These are phyloP conservation scores for Chelidonichthys spinosus DNA, from an alignment of 2,797 vertebrate species.

Conservation along the genomic window DNA sequence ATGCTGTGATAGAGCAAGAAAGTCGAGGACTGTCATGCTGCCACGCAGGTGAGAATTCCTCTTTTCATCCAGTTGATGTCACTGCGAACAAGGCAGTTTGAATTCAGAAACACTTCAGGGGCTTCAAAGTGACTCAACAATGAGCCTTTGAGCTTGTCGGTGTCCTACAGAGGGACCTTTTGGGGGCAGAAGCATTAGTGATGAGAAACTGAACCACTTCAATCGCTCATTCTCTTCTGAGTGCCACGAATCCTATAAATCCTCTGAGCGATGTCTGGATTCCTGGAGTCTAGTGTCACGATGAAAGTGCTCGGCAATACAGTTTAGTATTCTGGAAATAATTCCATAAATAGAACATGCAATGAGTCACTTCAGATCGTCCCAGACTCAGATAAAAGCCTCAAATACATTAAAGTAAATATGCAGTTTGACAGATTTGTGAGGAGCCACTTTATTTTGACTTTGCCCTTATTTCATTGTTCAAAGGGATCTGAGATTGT, in stretches of 20 bases:
- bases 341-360: conserved; percentile 17
- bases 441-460: conserved; percentile 24
- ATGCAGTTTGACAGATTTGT: conserved; percentile 9
- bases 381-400: conserved; percentile 17
- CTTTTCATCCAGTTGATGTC: conserved; percentile 29
- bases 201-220: conserved; percentile 31
- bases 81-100: conserved; percentile 2
- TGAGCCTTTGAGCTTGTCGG: conserved; percentile 25
- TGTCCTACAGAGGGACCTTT: conserved; percentile 28
- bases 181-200: not conserved
- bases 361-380: conserved; percentile 16
- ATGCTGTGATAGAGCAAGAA: not conserved
- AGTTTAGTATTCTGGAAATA: conserved; percentile 17
- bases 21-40: not conserved
- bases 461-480: conserved; percentile 31
- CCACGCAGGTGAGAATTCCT: not conserved
- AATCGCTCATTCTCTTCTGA: not conserved
- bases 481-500: conserved; percentile 35
- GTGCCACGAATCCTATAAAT: not conserved
- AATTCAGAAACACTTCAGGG: not conserved
- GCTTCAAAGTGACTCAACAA: conserved; percentile 23
- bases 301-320: conserved; percentile 1
- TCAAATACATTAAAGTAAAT: conserved; percentile 31
- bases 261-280: not conserved
- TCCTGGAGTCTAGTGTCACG: not conserved